Percentiles rank a stretch among this genome's conserved stretches.
Conservation (phyloP, 2,888 invertebrate genomes). For the Idaea aversata region DNA sequence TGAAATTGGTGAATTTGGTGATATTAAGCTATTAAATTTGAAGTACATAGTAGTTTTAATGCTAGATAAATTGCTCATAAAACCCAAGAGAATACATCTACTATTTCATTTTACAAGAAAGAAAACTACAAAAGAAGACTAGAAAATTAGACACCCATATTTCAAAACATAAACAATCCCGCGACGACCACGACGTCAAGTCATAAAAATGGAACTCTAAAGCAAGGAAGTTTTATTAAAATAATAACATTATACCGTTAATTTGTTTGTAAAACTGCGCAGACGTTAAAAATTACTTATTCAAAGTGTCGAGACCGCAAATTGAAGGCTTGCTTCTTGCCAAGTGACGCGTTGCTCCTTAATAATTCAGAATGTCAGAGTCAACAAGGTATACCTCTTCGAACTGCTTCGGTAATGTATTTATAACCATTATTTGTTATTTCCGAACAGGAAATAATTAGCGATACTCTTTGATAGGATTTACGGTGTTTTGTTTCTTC, state of each 20-base stretch:
- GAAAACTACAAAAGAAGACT: not conserved
- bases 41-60: no score
- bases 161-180: slow-evolving; percentile 63
- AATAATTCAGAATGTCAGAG: slow-evolving; percentile 58
- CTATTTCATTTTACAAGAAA: not conserved
- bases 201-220: slow-evolving; percentile 70
- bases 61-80: no score
- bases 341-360: slow-evolving; percentile 60
- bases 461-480: not conserved
- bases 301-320: slow-evolving; percentile 65
- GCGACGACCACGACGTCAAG: slow-evolving; percentile 56
- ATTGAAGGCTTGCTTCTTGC: slow-evolving; percentile 51
- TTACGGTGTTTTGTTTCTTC: no score
- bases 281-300: slow-evolving; percentile 77
- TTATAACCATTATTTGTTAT: not conserved
- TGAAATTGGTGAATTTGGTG: no score
- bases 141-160: slow-evolving; percentile 27
- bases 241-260: slow-evolving; percentile 77
- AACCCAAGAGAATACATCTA: not conserved
- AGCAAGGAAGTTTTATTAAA: slow-evolving; percentile 73
- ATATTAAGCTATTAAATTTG: no score
- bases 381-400: slow-evolving; percentile 32
- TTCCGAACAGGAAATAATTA: not conserved
- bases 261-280: slow-evolving; percentile 79
- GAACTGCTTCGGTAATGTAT: slow-evolving; percentile 7